Evolutionary conservation across 2,797 vertebrate genomes (phyloP), one percentile per base, ranked within the genome.

Genomic region (Phalloptychus januarius): DNA sequence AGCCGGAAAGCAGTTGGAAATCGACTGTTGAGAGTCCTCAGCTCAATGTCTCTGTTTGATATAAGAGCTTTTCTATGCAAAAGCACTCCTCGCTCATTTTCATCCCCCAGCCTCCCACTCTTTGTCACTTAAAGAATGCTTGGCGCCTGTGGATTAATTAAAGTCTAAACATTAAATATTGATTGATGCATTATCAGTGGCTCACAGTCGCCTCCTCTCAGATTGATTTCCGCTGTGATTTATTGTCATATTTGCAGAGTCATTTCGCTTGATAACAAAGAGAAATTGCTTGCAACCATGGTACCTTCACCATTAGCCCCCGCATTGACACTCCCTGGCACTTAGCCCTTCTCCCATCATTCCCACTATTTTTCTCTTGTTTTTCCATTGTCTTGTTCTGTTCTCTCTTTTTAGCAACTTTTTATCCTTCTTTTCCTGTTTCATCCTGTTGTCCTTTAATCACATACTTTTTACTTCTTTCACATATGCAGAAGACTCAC

Each of bases 151-250:
- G 96, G 98, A 99, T 99, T 99, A 99, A 99, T 99, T 99, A 99
- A 99, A 98, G 98, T 97, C 97, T 97, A 98, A 99, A 99, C 98
- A 99, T 99, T 99, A 99, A 99, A 99, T 99, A 99, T 99, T 99
- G 98, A 99, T 99, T 99, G 98, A 99, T 98, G 97, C 97, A 99
- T 99, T 99, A 99, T 99, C 98, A 99, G 98, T 94, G 91, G 93
- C 96, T 96, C 96, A 96, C 98, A 99, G 97, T 97, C 96, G 97
- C 97, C 97, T 97, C 97, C 96, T 88, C 95, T 96, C 96, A 94
- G 97, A 99, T 99, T 99, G 98, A 99, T 99, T 99, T 96, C 96
- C 93, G 74, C 93, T 87, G 97, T 99, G 98, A 99, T 99, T 99
- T 99, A 99, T 99, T 98, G 97, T 99, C 97, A 99, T 99, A 99